These are phyloP conservation scores for Palythoa heliodiscus DNA, from an alignment of 92 coral and sea anemone genomes.

Conservation along the genomic window DNA sequence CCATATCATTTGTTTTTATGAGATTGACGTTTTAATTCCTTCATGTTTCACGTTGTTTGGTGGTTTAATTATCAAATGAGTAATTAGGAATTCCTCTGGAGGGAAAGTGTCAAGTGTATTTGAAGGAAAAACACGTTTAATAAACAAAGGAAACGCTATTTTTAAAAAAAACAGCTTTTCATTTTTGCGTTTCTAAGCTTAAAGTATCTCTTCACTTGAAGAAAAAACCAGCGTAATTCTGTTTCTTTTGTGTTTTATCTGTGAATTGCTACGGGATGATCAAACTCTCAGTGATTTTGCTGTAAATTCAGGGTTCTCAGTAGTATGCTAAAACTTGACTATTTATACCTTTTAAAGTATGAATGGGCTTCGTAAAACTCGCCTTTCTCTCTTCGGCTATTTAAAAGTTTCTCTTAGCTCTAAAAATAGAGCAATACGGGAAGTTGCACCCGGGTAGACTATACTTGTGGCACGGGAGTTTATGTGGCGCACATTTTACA, in stretches of 20 bases:
- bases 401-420: neutral
- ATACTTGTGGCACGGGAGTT: neutral
- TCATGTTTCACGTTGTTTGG: conserved; percentile 2
- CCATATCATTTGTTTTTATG: neutral
- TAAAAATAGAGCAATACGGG: neutral
- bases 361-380: neutral
- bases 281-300: neutral
- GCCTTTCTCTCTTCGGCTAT: neutral
- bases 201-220: neutral
- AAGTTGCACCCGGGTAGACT: neutral
- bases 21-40: conserved; percentile 3
- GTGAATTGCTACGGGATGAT: neutral
- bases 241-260: neutral
- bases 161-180: neutral
- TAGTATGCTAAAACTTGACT: neutral
- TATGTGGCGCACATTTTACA: too few relatives aligned
- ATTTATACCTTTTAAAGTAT: too few relatives aligned
- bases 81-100: conserved; percentile 25
- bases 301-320: neutral
- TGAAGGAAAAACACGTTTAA: conserved; percentile 1
- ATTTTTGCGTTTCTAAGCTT: conserved; percentile 1
- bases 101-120: conserved; percentile 12
- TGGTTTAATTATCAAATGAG: conserved; percentile 20
- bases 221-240: neutral
- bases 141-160: neutral